Evolutionary conservation across 2,888 invertebrate species (phyloP), one percentile per base, ranked within the genome.

Genomic region (Heliconius charithonia): DNA sequence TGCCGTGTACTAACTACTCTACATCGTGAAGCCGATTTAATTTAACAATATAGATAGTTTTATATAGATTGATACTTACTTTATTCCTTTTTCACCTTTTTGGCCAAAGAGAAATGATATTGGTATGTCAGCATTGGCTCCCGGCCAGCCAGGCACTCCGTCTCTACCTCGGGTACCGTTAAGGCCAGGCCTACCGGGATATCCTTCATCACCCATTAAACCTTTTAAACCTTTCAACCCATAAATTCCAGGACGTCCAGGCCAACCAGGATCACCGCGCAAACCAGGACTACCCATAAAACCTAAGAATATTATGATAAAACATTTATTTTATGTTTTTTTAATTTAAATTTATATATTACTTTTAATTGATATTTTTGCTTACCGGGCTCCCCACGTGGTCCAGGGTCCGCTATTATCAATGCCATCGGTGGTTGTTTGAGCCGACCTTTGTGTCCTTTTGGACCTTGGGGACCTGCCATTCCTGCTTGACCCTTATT

Each of bases 311-410:
- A 72, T 71, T 56, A 22, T 45, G 19, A 37, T 6, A 67, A 12
- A 29, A 70, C 19, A 51, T 79, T 13, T 56, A 70, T 27, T 62
- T 16, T 51, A 62, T 12, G 4, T 37, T 2, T 37, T 37, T n/a
- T 7, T 19, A 7, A 59, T 72, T 32, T n/a, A 32, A 16, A 12
- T 16, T n/a, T 32, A n/a, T n/a, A 37, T 32, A n/a, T 32, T 56
- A 32, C 51, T 56, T 22, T 59, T 32, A 32, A 69, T 25, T 37
- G 7, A 22, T 45, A 13, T 76, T 70, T 70, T 19, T 62, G 63
- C 89, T 89, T 87, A 87, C 97, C 97, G 63, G 92, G 91, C 0
- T 96, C 89, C 71, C 97, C 98, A 12, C 92, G 92, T 71, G 92
- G 94, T 77, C 97, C 97, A 59, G 91, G 90, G 41, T 91, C 91